A percentile compares a stretch with the other conserved stretches of the same genome.
phyloP scores from a whole-genome alignment of 2,888 invertebrate genomes.

The Psococerastis gibbosa region DNA sequence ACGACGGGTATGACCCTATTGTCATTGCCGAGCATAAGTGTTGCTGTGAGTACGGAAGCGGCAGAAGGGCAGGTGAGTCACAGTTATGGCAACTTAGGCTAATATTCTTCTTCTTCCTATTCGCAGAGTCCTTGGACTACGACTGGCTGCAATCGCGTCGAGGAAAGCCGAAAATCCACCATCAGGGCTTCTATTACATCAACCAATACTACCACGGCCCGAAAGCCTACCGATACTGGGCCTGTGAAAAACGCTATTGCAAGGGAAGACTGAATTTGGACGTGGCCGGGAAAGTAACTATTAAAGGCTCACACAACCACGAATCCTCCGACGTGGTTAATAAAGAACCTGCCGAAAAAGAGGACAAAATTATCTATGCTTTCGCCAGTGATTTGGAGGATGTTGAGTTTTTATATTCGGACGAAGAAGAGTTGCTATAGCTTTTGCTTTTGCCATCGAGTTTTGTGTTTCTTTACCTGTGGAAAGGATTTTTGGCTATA shows the following conservation, averaged over 20 bases:
- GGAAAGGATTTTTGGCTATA: too few relatives aligned
- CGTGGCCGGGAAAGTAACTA: background rate
- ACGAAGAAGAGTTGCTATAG: background rate
- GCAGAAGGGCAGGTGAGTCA: too few relatives aligned
- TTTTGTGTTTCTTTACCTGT: too few relatives aligned
- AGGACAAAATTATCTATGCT: too few relatives aligned
- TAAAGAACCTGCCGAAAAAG: background rate
- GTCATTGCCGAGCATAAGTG: too few relatives aligned
- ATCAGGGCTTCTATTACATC: background rate
- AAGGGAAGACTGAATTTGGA: constrained; percentile 3
- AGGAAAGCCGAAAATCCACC: constrained; percentile 6
- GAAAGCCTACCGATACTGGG: constrained; percentile 6
- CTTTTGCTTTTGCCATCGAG: too few relatives aligned
- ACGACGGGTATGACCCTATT: too few relatives aligned
- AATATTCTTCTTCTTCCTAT: too few relatives aligned
- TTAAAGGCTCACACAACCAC: constrained; percentile 3
- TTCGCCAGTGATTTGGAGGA: too few relatives aligned
- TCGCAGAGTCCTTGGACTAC: background rate
- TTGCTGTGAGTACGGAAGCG: too few relatives aligned
- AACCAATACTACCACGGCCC: constrained; percentile 5
- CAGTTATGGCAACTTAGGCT: too few relatives aligned
- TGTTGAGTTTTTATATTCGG: background rate
- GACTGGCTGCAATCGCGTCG: background rate
- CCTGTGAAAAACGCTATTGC: constrained; percentile 6
- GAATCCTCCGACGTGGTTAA: background rate